phyloP scores from a whole-genome alignment of 2,797 vertebrate genomes.

The Myripristis murdjan region DNA sequence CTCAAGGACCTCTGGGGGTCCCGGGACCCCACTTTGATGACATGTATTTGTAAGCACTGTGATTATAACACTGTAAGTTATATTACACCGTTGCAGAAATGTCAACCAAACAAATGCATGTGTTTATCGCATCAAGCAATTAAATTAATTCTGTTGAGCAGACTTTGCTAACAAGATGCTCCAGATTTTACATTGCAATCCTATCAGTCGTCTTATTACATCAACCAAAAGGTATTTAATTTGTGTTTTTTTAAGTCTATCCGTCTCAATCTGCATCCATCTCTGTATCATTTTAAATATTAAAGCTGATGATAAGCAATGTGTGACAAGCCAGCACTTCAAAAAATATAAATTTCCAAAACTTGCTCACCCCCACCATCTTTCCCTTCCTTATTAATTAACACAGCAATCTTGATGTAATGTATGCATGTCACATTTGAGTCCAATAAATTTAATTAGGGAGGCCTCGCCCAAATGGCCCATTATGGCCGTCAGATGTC shows the following conservation, averaged over 20 bases:
- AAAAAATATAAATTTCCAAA: neutral
- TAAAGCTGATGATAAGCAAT: no score
- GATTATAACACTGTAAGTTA: no score
- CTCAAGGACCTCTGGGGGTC: no score
- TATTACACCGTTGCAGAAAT: no score
- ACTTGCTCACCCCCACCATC: neutral
- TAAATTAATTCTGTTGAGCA: conserved; percentile 23
- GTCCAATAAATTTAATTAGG: neutral
- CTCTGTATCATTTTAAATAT: no score
- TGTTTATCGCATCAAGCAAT: conserved; percentile 20
- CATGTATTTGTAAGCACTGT: no score
- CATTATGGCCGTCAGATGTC: conserved; percentile 15
- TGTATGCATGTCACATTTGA: neutral
- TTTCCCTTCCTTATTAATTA: conserved; percentile 1
- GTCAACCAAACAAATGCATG: no score
- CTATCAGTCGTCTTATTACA: conserved; percentile 8
- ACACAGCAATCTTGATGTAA: conserved; percentile 9
- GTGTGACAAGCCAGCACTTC: no score
- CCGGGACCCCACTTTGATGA: no score
- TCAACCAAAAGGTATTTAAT: neutral
- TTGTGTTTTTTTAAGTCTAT: no score
- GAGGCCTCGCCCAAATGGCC: conserved; percentile 6
- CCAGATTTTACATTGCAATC: conserved; percentile 5
- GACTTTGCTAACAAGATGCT: neutral
- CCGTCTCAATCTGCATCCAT: no score